Percentiles rank a stretch among this genome's conserved stretches.
phyloP scores from a whole-genome alignment of 2,888 invertebrate species.

The Amblyjoppa proteus region DNA sequence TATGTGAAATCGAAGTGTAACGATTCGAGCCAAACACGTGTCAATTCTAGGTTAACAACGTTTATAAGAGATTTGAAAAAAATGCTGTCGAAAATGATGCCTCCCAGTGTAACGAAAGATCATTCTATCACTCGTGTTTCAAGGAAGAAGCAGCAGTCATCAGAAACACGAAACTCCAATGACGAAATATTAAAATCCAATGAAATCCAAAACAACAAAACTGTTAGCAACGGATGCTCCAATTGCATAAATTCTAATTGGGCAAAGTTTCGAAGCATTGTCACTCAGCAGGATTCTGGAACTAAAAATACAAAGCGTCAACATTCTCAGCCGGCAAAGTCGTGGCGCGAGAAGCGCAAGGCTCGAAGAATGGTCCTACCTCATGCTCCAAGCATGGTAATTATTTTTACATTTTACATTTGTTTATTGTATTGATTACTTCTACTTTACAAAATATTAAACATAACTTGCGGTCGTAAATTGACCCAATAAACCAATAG shows the following conservation, averaged over 20 bases:
- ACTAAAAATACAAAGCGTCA: slow-evolving; percentile 66
- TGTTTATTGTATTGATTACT: background rate
- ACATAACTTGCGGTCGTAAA: no score
- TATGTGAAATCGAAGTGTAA: background rate
- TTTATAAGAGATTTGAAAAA: background rate
- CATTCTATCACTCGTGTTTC: slow-evolving; percentile 44
- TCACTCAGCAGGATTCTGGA: slow-evolving; percentile 55
- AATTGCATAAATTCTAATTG: slow-evolving; percentile 75
- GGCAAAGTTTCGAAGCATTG: slow-evolving; percentile 77
- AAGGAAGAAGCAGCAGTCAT: slow-evolving; percentile 34
- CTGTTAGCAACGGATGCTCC: background rate
- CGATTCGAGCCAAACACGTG: slow-evolving; percentile 35
- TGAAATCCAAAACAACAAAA: slow-evolving; percentile 7
- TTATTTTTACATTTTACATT: background rate
- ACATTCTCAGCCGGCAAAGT: slow-evolving; percentile 51
- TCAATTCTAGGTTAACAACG: slow-evolving; percentile 47
- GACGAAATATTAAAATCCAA: background rate
- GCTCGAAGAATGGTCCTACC: slow-evolving; percentile 43
- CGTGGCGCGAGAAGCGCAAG: slow-evolving; percentile 51
- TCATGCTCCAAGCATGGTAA: background rate
- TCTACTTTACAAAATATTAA: background rate
- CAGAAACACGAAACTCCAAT: slow-evolving; percentile 14
- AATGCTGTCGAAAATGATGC: slow-evolving; percentile 73
- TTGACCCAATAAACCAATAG: no score
- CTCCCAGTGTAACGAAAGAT: slow-evolving; percentile 57